Evolutionary conservation across 2,797 vertebrate genomes (phyloP).

Genomic region (Lepilemur ruficaudatus): DNA sequence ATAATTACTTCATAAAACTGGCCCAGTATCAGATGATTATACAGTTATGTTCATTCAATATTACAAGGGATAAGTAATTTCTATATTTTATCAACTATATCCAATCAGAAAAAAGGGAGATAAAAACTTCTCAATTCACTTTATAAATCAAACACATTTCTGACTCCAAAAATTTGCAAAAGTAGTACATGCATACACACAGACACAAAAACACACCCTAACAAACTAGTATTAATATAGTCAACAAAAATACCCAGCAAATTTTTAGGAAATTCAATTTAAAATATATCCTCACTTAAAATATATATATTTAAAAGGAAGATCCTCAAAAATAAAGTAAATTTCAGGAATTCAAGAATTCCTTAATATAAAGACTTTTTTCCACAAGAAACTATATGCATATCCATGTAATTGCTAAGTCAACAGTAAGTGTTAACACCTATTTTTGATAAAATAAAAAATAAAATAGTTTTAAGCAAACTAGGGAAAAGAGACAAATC

Average conservation of each 20-base stretch:
- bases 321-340: neutral
- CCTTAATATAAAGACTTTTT: neutral
- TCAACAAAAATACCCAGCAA: neutral
- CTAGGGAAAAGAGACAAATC: neutral
- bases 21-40: neutral
- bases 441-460: constrained; percentile 5
- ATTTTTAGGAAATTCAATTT: neutral
- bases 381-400: neutral
- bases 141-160: neutral
- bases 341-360: neutral
- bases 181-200: neutral
- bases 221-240: neutral
- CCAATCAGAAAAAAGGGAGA: neutral
- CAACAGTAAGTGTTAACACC: neutral
- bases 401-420: neutral
- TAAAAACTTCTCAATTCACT: constrained; percentile 1
- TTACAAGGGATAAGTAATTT: neutral
- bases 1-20: neutral
- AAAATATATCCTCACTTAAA: neutral
- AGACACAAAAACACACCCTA: neutral
- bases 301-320: neutral
- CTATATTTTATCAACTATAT: neutral
- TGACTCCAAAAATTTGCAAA: neutral
- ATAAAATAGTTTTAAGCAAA: neutral
- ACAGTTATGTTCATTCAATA: neutral